Evolutionary conservation across 2,888 invertebrate species (phyloP).

Genomic region (Camptogramma bilineatum): DNA sequence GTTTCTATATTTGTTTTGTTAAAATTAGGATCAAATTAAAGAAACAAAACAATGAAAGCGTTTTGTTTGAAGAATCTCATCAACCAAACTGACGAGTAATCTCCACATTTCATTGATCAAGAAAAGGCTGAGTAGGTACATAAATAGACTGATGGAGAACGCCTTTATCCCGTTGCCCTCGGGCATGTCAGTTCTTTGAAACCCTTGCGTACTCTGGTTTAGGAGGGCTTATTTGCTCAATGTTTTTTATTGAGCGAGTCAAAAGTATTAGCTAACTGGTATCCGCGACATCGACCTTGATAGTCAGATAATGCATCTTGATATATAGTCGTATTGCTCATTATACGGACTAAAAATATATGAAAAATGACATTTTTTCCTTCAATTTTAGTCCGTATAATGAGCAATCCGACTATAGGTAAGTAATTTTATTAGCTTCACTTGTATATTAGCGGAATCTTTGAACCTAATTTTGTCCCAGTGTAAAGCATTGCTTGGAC

Average conservation of each 20-base stretch:
- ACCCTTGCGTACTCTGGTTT: conserved; percentile 17
- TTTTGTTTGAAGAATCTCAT: conserved; percentile 19
- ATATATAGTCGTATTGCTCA: no score
- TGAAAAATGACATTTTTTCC: no score
- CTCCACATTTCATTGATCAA: conserved; percentile 31
- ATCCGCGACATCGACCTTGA: no score
- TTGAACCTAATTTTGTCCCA: no score
- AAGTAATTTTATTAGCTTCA: no score
- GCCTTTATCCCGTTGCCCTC: conserved; percentile 24
- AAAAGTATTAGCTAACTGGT: conserved; percentile 1
- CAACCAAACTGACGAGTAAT: conserved; percentile 24
- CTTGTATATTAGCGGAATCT: no score
- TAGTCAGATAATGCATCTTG: no score
- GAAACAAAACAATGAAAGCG: neutral
- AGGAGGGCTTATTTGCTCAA: conserved; percentile 14
- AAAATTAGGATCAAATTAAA: neutral
- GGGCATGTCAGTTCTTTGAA: conserved; percentile 24
- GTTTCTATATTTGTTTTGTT: no score
- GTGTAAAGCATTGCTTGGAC: no score
- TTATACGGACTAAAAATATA: no score
- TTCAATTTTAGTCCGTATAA: no score
- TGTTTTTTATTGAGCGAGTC: conserved; percentile 13
- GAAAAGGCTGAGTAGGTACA: conserved; percentile 23
- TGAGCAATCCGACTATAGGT: no score
- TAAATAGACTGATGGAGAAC: conserved; percentile 27